Conservation (phyloP, 2,113 vertebrate species). For the Lycaon pictus region DNA sequence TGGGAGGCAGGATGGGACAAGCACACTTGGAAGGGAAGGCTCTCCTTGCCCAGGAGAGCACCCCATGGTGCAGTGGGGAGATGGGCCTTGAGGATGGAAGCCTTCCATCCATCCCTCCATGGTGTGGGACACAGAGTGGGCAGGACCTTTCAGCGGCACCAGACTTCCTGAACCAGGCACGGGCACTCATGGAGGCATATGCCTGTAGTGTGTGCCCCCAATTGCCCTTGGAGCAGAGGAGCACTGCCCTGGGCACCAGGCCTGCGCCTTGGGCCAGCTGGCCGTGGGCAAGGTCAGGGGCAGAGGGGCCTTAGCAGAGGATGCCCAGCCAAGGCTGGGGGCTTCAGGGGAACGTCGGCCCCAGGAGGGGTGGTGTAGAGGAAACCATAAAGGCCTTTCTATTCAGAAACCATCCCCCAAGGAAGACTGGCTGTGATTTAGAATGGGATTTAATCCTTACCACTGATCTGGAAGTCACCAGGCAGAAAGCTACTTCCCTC, state of each 20-base stretch:
- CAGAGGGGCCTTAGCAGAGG: neutral
- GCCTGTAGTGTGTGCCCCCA: neutral
- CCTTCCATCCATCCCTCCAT: accelerated
- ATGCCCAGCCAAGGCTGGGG: neutral
- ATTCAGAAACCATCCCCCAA: neutral
- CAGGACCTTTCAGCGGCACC: neutral
- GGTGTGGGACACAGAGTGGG: neutral
- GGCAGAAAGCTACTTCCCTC: neutral
- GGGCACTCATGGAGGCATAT: accelerated
- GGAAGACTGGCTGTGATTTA: neutral
- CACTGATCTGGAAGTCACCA: neutral
- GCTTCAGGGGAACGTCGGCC: neutral
- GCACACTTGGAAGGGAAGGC: neutral
- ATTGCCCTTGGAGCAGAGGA: neutral
- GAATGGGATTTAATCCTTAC: neutral
- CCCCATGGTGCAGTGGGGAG: neutral
- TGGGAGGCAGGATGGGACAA: accelerated
- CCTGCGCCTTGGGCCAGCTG: neutral
- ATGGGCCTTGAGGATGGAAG: neutral
- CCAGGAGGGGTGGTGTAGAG: neutral
- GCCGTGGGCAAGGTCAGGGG: neutral
- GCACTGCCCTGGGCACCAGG: neutral
- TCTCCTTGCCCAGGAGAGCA: neutral
- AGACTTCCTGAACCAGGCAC: neutral
- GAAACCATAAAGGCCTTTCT: neutral